A percentile compares a stretch with the other conserved stretches of the same genome.
Evolutionary conservation across 2,888 invertebrate species (phyloP).

Genomic region (Cerceris rybyensis): DNA sequence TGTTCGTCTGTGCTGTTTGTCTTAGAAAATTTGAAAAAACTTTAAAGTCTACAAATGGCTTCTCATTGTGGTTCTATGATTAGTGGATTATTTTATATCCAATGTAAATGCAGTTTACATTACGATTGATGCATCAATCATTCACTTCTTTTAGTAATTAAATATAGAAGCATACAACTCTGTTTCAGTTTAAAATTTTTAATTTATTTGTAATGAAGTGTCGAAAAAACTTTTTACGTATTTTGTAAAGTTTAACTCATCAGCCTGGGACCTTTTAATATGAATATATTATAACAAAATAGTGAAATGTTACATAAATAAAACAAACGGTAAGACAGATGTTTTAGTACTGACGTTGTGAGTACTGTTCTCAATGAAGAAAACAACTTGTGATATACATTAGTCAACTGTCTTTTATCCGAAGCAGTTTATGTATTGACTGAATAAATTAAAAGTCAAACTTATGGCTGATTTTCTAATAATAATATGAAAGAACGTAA

Average conservation of each 20-base stretch:
- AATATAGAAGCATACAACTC: background rate
- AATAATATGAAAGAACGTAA: constrained; percentile 29
- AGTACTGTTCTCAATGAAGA: constrained; percentile 42
- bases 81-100: background rate
- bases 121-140: constrained; percentile 14
- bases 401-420: constrained; percentile 51
- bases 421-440: constrained; percentile 55
- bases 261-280: constrained; percentile 42
- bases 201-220: constrained; percentile 26
- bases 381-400: constrained; percentile 60
- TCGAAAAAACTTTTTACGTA: constrained; percentile 21
- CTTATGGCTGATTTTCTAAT: constrained; percentile 46
- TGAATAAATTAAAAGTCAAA: constrained; percentile 56
- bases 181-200: constrained; percentile 3
- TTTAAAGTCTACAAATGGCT: constrained; percentile 3
- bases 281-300: constrained; percentile 32
- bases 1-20: constrained; percentile 18
- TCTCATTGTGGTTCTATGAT: background rate
- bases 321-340: constrained; percentile 35
- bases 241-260: constrained; percentile 21
- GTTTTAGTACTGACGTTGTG: constrained; percentile 44
- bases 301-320: constrained; percentile 22
- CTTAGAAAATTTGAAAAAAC: constrained; percentile 11
- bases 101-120: constrained; percentile 1
- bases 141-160: constrained; percentile 2